Evolutionary conservation across 2,797 vertebrate species (phyloP), one percentile per base, ranked within the genome.

Genomic region (Rhabdomys pumilio): DNA sequence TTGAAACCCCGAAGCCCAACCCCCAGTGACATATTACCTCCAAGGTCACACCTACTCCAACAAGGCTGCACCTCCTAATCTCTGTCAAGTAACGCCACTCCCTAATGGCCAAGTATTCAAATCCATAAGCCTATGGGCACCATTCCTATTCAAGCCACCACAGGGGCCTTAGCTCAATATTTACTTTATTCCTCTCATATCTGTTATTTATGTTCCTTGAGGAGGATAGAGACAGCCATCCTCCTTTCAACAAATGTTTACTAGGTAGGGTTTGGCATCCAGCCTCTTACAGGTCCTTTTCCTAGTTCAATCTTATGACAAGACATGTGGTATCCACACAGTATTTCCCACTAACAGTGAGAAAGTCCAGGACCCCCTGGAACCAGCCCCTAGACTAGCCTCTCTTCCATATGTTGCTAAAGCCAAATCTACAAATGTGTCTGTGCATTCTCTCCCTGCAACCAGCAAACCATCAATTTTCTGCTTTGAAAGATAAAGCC

Each of bases 401-500:
- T 34, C 20, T 85, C 61, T 20, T 67, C 55, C 67, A 15, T 34
- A 22, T 6, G 3, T 11, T 5, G 10, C 7, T 63, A 6, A 92
- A 24, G 8, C 5, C 34, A 8, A 0, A 10, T 69, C 50, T 72
- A 61, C 84, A 92, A 83, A 77, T 55, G 41, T 24, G 59, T 90
- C 47, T 41, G 53, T 50, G 44, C 31, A 8, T 69, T 91, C 90
- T 93, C 73, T 73, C 41, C 86, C 76, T 9, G 55, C 55, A 50
- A 44, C 17, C 6, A 41, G 67, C 61, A 85, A n/a, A 65, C 73
- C 57, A 65, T 67, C 55, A 55, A 73, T 88, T 91, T 96, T 63
- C 85, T 85, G 61, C 65, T 61, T 69, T 73, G 83, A 95, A 93
- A 91, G 72, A 96, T 77, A 85, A 88, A 19, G 91, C 87, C 59